Evolutionary conservation across 2,797 vertebrate species (phyloP).

Genomic region (Coregonus ussuriensis): DNA sequence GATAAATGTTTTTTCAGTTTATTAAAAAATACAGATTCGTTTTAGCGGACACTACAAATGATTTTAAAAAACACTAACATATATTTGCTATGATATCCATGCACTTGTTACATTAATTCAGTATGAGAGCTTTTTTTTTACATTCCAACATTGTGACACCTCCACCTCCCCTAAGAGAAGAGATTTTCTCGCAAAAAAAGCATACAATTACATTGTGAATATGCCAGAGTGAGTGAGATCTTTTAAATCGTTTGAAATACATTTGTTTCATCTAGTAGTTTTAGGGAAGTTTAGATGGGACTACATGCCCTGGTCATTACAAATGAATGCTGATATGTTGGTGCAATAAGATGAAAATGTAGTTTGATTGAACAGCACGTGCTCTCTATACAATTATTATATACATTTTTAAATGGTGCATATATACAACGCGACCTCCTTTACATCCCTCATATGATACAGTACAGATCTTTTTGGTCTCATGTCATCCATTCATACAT

Average conservation of each 20-base stretch:
- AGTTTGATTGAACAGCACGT: slow-evolving; percentile 21
- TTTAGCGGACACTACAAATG: slow-evolving; percentile 62
- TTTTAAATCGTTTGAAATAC: slow-evolving; percentile 23
- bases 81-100: slow-evolving; percentile 59
- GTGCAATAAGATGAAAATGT: too few relatives aligned
- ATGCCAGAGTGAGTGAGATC: slow-evolving; percentile 54
- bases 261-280: slow-evolving; percentile 37
- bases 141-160: slow-evolving; percentile 68
- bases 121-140: slow-evolving; percentile 62
- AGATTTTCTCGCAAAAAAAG: slow-evolving; percentile 54
- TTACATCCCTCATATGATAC: slow-evolving; percentile 47
- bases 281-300: slow-evolving; percentile 26
- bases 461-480: slow-evolving; percentile 66
- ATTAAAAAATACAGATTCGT: slow-evolving; percentile 68
- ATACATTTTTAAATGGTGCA: slow-evolving; percentile 51
- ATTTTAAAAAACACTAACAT: slow-evolving; percentile 34
- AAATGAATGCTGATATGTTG: slow-evolving; percentile 39
- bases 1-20: slow-evolving; percentile 56
- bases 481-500: slow-evolving; percentile 53
- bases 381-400: slow-evolving; percentile 21
- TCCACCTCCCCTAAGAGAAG: slow-evolving; percentile 45
- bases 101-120: slow-evolving; percentile 69
- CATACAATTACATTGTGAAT: slow-evolving; percentile 55
- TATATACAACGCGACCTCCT: slow-evolving; percentile 58
- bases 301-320: slow-evolving; percentile 49